These are phyloP conservation scores for Solea solea DNA, from an alignment of 2,113 vertebrate species.

Conservation along the genomic window DNA sequence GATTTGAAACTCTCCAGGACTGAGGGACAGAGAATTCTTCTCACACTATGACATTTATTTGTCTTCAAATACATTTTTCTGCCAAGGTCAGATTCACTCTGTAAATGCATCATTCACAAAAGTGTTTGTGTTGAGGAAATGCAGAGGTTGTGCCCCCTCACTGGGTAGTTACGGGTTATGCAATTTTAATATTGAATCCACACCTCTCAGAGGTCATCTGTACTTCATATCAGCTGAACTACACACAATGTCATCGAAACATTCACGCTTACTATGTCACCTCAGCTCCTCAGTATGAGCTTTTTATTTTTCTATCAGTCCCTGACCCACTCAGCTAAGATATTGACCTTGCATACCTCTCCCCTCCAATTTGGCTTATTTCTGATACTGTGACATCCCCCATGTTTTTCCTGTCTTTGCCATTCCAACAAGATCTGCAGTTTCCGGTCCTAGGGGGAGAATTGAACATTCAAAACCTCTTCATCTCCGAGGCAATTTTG, in stretches of 20 bases:
- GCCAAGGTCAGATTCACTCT: conserved; percentile 40
- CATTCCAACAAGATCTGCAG: conserved; percentile 55
- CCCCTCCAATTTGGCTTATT: conserved; percentile 42
- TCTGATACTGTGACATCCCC: conserved; percentile 44
- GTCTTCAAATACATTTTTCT: conserved; percentile 30
- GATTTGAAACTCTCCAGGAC: conserved; percentile 36
- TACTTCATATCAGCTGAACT: conserved; percentile 54
- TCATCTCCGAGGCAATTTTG: conserved; percentile 75
- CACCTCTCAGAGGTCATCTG: conserved; percentile 29
- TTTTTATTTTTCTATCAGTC: conserved; percentile 43
- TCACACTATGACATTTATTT: conserved; percentile 25
- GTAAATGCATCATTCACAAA: conserved; percentile 15
- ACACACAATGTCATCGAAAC: conserved; percentile 31
- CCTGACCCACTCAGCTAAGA: conserved; percentile 28
- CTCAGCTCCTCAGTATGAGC: conserved; percentile 37
- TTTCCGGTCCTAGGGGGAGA: conserved; percentile 49
- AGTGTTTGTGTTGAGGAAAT: conserved; percentile 31
- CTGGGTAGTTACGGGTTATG: conserved; percentile 12
- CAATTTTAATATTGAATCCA: conserved; percentile 50
- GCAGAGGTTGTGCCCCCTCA: conserved; percentile 15
- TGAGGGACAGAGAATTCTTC: conserved; percentile 7
- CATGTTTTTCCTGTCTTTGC: conserved; percentile 24
- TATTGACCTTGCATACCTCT: conserved; percentile 36
- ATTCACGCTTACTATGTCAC: conserved; percentile 41
- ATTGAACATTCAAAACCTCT: conserved; percentile 72